phyloP scores from a whole-genome alignment of 2,888 invertebrate species.

The Stenodera caucasica region DNA sequence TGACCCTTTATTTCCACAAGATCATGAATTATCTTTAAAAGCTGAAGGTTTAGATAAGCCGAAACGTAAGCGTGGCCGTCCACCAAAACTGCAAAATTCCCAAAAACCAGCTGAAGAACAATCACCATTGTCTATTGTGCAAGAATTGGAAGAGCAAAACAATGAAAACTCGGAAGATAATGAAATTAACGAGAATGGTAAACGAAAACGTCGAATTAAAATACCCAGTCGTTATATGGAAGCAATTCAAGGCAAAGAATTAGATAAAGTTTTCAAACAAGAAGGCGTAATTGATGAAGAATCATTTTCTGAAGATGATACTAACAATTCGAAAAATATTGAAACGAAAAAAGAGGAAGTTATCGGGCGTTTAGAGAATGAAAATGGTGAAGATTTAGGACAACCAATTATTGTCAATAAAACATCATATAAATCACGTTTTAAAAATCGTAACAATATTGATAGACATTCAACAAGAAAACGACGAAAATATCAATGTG shows the following conservation, averaged over 20 bases:
- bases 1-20: slow-evolving; percentile 65
- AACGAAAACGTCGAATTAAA: slow-evolving; percentile 66
- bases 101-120: slow-evolving; percentile 35
- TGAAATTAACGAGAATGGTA: slow-evolving; percentile 58
- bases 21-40: slow-evolving; percentile 67
- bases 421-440: slow-evolving; percentile 25
- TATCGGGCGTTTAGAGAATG: slow-evolving; percentile 68
- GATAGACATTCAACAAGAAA: slow-evolving; percentile 35
- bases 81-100: slow-evolving; percentile 60
- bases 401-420: slow-evolving; percentile 65
- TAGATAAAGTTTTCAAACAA: slow-evolving; percentile 72
- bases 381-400: slow-evolving; percentile 62
- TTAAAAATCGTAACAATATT: slow-evolving; percentile 5
- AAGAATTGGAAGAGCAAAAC: slow-evolving; percentile 24
- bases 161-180: slow-evolving; percentile 24
- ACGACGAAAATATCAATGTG: slow-evolving; percentile 56
- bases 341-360: slow-evolving; percentile 54
- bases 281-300: slow-evolving; percentile 68
- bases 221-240: slow-evolving; percentile 65
- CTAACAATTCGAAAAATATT: slow-evolving; percentile 38
- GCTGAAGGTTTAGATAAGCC: slow-evolving; percentile 68
- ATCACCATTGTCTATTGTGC: not conserved
- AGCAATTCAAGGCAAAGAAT: slow-evolving; percentile 67
- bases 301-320: slow-evolving; percentile 35
- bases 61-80: slow-evolving; percentile 69